These are phyloP conservation scores for Meandrusa payeni DNA, from an alignment of 2,888 invertebrate species.

Conservation along the genomic window DNA sequence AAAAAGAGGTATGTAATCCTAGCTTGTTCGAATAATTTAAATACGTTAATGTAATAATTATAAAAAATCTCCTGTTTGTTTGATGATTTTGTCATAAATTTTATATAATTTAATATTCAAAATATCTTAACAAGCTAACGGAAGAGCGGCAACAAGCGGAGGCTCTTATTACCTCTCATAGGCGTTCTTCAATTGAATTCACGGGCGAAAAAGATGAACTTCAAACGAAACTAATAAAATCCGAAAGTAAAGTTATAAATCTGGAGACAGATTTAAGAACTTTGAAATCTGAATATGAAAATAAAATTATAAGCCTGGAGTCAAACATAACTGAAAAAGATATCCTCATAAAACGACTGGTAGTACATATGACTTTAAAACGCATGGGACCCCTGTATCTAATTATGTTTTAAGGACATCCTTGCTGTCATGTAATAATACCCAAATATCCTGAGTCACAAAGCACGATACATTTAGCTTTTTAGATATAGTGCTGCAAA, in stretches of 20 bases:
- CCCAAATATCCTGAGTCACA: conserved; percentile 7
- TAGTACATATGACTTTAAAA: conserved; percentile 40
- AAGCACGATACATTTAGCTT: not conserved
- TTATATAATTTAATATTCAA: no score
- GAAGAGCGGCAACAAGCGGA: conserved; percentile 72
- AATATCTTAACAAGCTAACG: conserved; percentile 53
- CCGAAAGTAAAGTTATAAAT: conserved; percentile 70
- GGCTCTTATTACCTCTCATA: conserved; percentile 55
- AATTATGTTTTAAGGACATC: conserved; percentile 10
- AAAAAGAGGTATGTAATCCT: conserved; percentile 82
- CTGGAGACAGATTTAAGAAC: conserved; percentile 75
- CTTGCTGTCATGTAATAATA: not conserved
- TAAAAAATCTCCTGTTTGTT: no score
- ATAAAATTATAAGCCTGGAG: conserved; percentile 81
- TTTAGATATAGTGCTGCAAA: conserved; percentile 6
- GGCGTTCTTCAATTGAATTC: conserved; percentile 65
- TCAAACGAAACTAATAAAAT: conserved; percentile 62
- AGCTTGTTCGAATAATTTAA: no score
- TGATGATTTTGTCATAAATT: no score
- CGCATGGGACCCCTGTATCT: conserved; percentile 12
- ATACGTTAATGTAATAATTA: no score
- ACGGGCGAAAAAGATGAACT: conserved; percentile 72
- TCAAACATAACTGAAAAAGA: conserved; percentile 81
- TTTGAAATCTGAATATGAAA: conserved; percentile 79
- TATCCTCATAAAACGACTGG: conserved; percentile 82